Percentiles rank a stretch among this genome's conserved stretches.
phyloP scores from a whole-genome alignment of 1,140 invertebrate species.

The Globodera rostochiensis region DNA sequence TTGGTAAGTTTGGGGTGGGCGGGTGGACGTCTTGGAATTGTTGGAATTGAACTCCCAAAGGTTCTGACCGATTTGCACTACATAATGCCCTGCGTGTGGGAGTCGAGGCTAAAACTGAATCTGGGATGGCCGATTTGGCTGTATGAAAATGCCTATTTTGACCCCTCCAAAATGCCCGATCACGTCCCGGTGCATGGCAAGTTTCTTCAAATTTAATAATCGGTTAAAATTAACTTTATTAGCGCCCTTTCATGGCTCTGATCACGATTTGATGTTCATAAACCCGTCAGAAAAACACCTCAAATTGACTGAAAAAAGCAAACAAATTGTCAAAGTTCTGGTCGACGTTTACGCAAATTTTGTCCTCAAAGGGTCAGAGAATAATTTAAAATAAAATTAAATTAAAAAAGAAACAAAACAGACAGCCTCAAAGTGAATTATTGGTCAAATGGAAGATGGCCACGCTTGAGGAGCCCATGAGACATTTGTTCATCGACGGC shows the following conservation, averaged over 20 bases:
- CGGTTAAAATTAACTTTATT: neutral
- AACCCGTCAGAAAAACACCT: neutral
- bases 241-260: constrained; percentile 16
- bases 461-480: constrained; percentile 22
- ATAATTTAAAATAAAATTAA: constrained; percentile 3
- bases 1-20: constrained; percentile 24
- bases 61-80: constrained; percentile 37
- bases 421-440: constrained; percentile 1
- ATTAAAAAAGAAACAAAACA: neutral
- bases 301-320: neutral
- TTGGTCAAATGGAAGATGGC: constrained; percentile 8
- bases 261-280: constrained; percentile 23
- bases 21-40: neutral
- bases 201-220: neutral
- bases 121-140: constrained; percentile 33
- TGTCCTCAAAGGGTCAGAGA: constrained; percentile 17
- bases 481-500: constrained; percentile 30
- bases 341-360: constrained; percentile 11
- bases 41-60: constrained; percentile 24
- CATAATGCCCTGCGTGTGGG: constrained; percentile 32
- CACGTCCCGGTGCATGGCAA: constrained; percentile 11
- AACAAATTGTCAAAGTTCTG: neutral
- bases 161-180: constrained; percentile 22
- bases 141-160: constrained; percentile 33
- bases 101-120: constrained; percentile 16